Evolutionary conservation across 2,888 invertebrate species (phyloP).

Genomic region (Caenorhabditis sulstoni): DNA sequence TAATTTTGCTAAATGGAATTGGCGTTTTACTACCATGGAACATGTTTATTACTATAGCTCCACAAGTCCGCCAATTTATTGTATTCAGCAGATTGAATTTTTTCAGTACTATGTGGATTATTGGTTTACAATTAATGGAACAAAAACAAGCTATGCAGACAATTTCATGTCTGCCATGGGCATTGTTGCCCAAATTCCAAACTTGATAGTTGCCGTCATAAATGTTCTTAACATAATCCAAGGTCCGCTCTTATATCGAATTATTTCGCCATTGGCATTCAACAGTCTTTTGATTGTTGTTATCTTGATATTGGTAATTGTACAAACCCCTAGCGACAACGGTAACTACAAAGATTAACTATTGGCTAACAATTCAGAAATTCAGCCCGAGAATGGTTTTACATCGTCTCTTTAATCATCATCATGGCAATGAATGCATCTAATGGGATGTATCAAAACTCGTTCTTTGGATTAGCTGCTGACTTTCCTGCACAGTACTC

Average conservation of each 20-base stretch:
- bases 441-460: slow-evolving; percentile 93
- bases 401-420: slow-evolving; percentile 81
- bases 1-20: slow-evolving; percentile 93
- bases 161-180: slow-evolving; percentile 91
- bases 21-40: slow-evolving; percentile 98
- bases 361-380: too few species aligned
- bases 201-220: slow-evolving; percentile 88
- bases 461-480: slow-evolving; percentile 95
- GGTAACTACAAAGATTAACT: slow-evolving; percentile 34
- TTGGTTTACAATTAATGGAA: slow-evolving; percentile 85
- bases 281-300: slow-evolving; percentile 81
- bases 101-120: slow-evolving; percentile 87
- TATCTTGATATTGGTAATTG: slow-evolving; percentile 82
- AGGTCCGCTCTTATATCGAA: slow-evolving; percentile 91
- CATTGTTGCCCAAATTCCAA: slow-evolving; percentile 93
- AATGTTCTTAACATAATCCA: slow-evolving; percentile 81
- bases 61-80: slow-evolving; percentile 57
- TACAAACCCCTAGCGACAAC: slow-evolving; percentile 78
- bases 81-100: not conserved
- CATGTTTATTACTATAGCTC: slow-evolving; percentile 91
- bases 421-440: slow-evolving; percentile 85
- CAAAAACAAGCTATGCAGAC: slow-evolving; percentile 83
- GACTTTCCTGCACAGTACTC: slow-evolving; percentile 89
- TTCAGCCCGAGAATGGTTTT: slow-evolving; percentile 81
- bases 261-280: slow-evolving; percentile 83